Evolutionary conservation across 2,797 vertebrate genomes (phyloP).

Genomic region (Phaenicophaeus curvirostris): DNA sequence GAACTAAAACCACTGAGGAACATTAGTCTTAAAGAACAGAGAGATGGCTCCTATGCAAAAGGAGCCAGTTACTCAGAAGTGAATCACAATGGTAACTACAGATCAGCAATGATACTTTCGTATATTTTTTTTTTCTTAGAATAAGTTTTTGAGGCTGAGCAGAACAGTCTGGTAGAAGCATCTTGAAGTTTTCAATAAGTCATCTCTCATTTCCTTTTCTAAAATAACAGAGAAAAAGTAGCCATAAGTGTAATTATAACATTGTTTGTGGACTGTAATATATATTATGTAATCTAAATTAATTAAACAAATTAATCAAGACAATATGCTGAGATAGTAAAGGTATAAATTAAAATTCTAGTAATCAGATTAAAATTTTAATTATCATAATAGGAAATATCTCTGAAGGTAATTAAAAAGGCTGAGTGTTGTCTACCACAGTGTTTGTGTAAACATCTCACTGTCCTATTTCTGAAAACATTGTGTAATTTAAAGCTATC

Average conservation of each 20-base stretch:
- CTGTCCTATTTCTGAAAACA: not conserved
- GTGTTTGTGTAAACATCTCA: not conserved
- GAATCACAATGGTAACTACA: not conserved
- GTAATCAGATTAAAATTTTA: not conserved
- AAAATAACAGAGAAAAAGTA: not conserved
- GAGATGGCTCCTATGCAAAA: not conserved
- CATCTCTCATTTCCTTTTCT: not conserved
- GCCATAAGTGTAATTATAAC: not conserved
- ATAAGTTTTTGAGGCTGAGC: not conserved
- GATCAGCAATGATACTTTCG: not conserved
- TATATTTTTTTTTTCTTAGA: not conserved
- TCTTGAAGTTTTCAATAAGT: not conserved
- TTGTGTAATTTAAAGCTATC: not conserved
- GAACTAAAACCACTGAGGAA: not conserved
- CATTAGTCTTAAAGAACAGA: not conserved
- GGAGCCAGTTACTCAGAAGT: not conserved
- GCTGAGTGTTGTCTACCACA: not conserved
- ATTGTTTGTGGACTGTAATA: not conserved
- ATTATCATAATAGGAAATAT: not conserved
- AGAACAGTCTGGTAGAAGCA: not conserved
- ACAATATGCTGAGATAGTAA: not conserved
- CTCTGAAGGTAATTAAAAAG: not conserved
- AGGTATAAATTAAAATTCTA: not conserved
- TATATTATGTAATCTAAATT: not conserved
- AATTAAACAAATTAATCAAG: not conserved